phyloP scores from a whole-genome alignment of 1,140 invertebrate species.

The Ceratina calcarata region DNA sequence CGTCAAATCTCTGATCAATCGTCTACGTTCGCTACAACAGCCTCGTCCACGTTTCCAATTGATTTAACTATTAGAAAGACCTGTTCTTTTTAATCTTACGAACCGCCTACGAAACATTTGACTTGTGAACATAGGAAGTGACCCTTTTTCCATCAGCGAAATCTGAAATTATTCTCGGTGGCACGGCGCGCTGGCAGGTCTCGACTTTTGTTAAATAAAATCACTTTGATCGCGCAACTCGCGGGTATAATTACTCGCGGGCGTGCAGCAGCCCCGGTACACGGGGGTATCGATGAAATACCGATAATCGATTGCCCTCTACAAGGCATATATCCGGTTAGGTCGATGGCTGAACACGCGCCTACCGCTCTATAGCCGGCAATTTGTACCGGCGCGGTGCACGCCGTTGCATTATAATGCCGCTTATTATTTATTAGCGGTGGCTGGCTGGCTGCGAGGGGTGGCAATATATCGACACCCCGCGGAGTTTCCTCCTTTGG shows the following conservation, averaged over 20 bases:
- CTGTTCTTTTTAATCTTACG: no score
- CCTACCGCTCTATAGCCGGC: slow-evolving; percentile 63
- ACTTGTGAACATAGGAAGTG: no score
- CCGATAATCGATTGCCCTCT: slow-evolving; percentile 64
- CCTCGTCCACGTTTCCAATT: no score
- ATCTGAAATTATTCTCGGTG: no score
- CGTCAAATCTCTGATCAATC: no score
- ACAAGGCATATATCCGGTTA: slow-evolving; percentile 62
- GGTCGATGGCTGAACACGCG: slow-evolving; percentile 67
- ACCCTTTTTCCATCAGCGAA: no score
- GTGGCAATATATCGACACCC: slow-evolving; percentile 72
- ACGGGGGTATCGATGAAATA: slow-evolving; percentile 61
- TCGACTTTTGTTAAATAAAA: no score
- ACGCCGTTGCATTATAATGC: slow-evolving; percentile 59
- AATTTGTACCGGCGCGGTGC: slow-evolving; percentile 62
- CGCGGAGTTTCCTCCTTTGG: slow-evolving; percentile 65
- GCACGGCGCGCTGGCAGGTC: no score
- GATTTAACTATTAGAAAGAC: no score
- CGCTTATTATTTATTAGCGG: slow-evolving; percentile 67
- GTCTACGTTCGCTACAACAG: no score
- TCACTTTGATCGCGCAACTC: no score
- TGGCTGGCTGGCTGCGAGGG: slow-evolving; percentile 57
- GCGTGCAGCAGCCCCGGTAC: slow-evolving; percentile 42
- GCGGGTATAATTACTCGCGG: slow-evolving; percentile 28
- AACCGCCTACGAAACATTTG: no score